A percentile compares a stretch with the other conserved stretches of the same genome.
phyloP scores from a whole-genome alignment of 1,140 invertebrate species.

The Diuraphis noxia region DNA sequence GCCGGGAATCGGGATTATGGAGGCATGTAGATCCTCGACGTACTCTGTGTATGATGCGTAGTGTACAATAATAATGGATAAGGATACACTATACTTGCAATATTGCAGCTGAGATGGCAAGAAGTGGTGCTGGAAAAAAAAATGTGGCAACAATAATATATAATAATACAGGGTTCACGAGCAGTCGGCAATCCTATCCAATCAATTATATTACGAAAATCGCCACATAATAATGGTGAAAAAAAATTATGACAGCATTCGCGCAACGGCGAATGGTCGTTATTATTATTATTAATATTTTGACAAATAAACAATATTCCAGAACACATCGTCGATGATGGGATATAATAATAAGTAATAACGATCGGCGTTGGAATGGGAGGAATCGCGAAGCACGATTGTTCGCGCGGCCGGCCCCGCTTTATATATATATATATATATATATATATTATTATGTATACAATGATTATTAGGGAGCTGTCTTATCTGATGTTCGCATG shows the following conservation, averaged over 20 bases:
- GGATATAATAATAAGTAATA: background rate
- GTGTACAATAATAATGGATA: background rate
- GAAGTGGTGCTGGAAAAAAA: background rate
- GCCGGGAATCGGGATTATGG: background rate
- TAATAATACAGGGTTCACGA: slow-evolving; percentile 16
- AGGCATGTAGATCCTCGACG: background rate
- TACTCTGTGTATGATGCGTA: background rate
- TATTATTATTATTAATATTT: slow-evolving; percentile 6
- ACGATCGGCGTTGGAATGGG: background rate
- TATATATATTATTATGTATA: background rate
- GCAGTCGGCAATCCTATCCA: slow-evolving; percentile 24
- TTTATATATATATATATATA: background rate
- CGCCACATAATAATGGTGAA: background rate
- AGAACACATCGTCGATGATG: background rate
- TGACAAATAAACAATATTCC: slow-evolving; percentile 28
- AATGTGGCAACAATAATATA: background rate
- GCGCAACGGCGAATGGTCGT: background rate
- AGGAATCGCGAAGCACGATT: slow-evolving; percentile 12
- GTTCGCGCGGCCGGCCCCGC: background rate
- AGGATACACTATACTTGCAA: background rate
- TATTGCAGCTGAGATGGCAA: background rate
- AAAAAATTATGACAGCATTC: background rate
- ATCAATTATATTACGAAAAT: slow-evolving; percentile 44
- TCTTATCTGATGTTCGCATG: background rate
- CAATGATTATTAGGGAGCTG: slow-evolving; percentile 16